A percentile compares a stretch with the other conserved stretches of the same genome.
These are phyloP conservation scores for Volucella bombylans DNA, from an alignment of 2,888 invertebrate species.

Conservation along the genomic window DNA sequence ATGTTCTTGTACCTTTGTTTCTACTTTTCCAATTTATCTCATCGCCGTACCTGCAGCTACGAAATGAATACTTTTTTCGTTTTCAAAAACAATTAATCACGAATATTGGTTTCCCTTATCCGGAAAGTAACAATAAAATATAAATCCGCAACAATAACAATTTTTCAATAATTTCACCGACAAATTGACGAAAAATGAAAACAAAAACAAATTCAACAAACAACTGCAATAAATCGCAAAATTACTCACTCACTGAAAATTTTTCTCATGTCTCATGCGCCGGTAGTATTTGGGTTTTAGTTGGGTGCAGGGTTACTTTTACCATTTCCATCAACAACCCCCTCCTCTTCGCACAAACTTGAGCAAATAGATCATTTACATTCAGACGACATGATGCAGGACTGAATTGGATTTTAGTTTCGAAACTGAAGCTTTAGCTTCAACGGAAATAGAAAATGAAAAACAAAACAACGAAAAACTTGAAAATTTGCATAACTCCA, in stretches of 20 bases:
- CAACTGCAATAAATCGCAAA: conserved; percentile 69
- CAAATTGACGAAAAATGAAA: conserved; percentile 18
- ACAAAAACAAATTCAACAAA: conserved; percentile 33
- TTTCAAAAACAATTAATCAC: conserved; percentile 59
- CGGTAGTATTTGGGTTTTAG: neutral
- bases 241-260: conserved; percentile 67
- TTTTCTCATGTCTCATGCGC: conserved; percentile 37
- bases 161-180: conserved; percentile 61
- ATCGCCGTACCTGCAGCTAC: conserved; percentile 1
- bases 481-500: conserved; percentile 71
- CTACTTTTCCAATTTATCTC: conserved; percentile 54
- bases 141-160: conserved; percentile 55
- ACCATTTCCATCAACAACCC: conserved; percentile 33
- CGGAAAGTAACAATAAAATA: conserved; percentile 10
- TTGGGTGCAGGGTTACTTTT: neutral
- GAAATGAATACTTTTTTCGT: conserved; percentile 3
- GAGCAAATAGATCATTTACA: conserved; percentile 72
- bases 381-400: conserved; percentile 68
- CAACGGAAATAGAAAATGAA: conserved; percentile 1
- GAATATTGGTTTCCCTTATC: conserved; percentile 49
- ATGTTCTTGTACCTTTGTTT: conserved; percentile 8
- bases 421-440: neutral
- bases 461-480: neutral
- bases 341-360: conserved; percentile 21
- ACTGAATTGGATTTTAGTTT: conserved; percentile 71